phyloP scores from a whole-genome alignment of 2,113 vertebrate genomes.

The Recurvirostra avosetta region DNA sequence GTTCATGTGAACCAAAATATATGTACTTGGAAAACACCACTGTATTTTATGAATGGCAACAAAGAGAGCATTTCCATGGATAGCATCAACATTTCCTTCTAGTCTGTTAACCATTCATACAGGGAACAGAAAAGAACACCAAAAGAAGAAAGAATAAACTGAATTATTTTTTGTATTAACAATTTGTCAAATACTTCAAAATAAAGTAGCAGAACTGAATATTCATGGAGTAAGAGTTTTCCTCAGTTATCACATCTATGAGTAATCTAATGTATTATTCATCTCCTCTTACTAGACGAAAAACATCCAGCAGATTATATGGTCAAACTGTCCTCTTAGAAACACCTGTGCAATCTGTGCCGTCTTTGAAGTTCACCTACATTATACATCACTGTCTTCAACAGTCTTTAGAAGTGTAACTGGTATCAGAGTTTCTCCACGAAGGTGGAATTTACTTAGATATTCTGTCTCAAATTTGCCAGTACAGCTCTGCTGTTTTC shows the following conservation, averaged over 20 bases:
- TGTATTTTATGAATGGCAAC: not conserved
- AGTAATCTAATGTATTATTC: not conserved
- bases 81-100: not conserved
- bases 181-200: not conserved
- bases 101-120: not conserved
- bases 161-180: accelerated
- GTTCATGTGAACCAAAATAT: not conserved
- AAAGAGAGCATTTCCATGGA: not conserved
- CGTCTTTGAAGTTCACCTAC: not conserved
- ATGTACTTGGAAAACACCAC: not conserved
- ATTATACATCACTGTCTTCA: not conserved
- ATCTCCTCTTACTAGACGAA: not conserved
- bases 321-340: not conserved
- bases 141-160: not conserved
- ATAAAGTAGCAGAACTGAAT: not conserved
- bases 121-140: not conserved
- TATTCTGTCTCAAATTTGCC: not conserved
- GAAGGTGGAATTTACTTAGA: not conserved
- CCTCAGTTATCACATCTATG: not conserved
- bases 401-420: not conserved
- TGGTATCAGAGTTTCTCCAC: not conserved
- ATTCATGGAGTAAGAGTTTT: not conserved
- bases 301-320: not conserved
- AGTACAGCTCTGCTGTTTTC: not conserved
- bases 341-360: not conserved